Evolutionary conservation across 2,888 invertebrate genomes (phyloP).

Genomic region (Amphipyra berbera): DNA sequence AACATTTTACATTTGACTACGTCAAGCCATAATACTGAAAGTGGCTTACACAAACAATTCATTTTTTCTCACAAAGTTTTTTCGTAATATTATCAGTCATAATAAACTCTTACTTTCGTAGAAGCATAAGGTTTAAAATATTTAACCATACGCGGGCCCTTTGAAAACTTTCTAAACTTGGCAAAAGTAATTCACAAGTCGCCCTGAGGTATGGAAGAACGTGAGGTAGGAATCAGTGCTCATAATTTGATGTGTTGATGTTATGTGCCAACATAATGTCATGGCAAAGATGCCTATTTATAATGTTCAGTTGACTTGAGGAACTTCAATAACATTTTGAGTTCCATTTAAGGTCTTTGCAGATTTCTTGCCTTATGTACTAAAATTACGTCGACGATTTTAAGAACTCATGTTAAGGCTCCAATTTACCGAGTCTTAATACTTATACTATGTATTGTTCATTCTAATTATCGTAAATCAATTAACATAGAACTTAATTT

Average conservation of each 20-base stretch:
- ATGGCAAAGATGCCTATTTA: neutral
- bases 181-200: slow-evolving; percentile 52
- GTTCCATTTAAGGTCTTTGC: too few species aligned
- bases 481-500: slow-evolving; percentile 22
- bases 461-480: slow-evolving; percentile 37
- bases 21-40: slow-evolving; percentile 2
- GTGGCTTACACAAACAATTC: neutral
- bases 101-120: slow-evolving; percentile 14
- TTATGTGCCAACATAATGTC: neutral
- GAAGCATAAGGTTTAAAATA: slow-evolving; percentile 19
- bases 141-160: slow-evolving; percentile 20
- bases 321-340: too few species aligned
- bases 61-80: slow-evolving; percentile 6
- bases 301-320: neutral
- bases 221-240: slow-evolving; percentile 40
- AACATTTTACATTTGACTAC: too few species aligned
- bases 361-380: too few species aligned
- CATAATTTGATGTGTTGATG: slow-evolving; percentile 35
- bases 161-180: slow-evolving; percentile 48
- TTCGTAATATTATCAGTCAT: neutral
- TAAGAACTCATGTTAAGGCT: too few species aligned
- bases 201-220: slow-evolving; percentile 43
- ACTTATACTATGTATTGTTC: neutral
- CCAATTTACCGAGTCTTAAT: too few species aligned
- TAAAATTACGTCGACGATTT: too few species aligned